A percentile compares a stretch with the other conserved stretches of the same genome.
These are phyloP conservation scores for Stratiomys singularior DNA, from an alignment of 2,888 invertebrate species.

Conservation along the genomic window DNA sequence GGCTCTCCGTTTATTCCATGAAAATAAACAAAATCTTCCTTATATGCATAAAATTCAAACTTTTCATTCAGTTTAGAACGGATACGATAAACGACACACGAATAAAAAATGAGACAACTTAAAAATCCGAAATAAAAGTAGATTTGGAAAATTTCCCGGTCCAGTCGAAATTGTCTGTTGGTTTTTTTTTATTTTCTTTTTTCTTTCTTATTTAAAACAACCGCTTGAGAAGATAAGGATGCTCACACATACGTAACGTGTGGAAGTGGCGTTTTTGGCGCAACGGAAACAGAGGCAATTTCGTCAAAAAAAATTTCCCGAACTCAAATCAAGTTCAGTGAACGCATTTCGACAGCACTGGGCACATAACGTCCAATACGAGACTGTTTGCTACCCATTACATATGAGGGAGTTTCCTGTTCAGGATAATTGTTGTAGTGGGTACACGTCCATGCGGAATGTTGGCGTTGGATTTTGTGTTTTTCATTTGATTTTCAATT, in stretches of 20 bases:
- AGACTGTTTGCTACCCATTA: conserved; percentile 8
- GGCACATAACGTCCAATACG: neutral
- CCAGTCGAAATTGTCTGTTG: neutral
- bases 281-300: conserved; percentile 35
- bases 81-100: neutral
- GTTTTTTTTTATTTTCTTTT: too few relatives aligned
- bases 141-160: conserved; percentile 1
- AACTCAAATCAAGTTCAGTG: neutral
- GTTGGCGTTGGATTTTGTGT: neutral
- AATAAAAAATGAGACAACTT: neutral
- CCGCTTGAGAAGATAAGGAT: too few relatives aligned
- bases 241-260: too few relatives aligned
- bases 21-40: neutral
- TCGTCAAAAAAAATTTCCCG: conserved; percentile 21
- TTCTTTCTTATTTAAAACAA: too few relatives aligned
- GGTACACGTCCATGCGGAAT: neutral
- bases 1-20: neutral
- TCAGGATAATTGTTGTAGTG: neutral
- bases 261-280: neutral
- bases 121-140: conserved; percentile 19
- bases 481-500: neutral
- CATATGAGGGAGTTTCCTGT: conserved; percentile 7
- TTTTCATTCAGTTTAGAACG: neutral
- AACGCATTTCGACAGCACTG: neutral
- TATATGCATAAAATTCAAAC: conserved; percentile 31